phyloP scores from a whole-genome alignment of 2,797 vertebrate species.

The Girardinus metallicus region DNA sequence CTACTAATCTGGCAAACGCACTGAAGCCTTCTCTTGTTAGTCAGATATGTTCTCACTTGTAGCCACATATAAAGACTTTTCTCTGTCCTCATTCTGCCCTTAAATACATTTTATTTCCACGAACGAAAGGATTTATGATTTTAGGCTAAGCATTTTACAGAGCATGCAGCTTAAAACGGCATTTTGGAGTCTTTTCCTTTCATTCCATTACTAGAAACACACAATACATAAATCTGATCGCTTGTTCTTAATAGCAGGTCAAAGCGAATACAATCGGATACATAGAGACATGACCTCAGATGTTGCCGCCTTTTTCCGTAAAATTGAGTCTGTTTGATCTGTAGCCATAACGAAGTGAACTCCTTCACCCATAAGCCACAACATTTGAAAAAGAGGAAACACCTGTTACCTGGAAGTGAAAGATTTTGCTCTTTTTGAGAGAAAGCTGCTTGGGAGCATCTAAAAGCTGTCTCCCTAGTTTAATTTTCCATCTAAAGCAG shows the following conservation, averaged over 20 bases:
- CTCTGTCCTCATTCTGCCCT: slow-evolving; percentile 49
- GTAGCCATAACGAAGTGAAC: slow-evolving; percentile 1
- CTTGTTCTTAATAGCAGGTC: slow-evolving; percentile 32
- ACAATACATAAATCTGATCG: slow-evolving; percentile 29
- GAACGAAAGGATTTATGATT: slow-evolving; percentile 20
- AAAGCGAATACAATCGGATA: slow-evolving; percentile 45
- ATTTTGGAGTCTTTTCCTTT: slow-evolving; percentile 6
- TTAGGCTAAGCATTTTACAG: background rate
- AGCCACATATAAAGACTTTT: slow-evolving; percentile 61
- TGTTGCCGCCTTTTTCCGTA: slow-evolving; percentile 2
- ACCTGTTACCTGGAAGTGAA: slow-evolving; percentile 31
- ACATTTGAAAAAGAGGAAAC: slow-evolving; percentile 13
- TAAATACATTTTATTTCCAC: slow-evolving; percentile 60
- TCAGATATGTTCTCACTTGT: slow-evolving; percentile 55
- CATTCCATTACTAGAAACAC: slow-evolving; percentile 47
- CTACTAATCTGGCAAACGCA: slow-evolving; percentile 65
- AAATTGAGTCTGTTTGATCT: slow-evolving; percentile 28
- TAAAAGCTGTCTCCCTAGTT: background rate
- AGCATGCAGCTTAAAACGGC: background rate
- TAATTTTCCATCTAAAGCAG: background rate
- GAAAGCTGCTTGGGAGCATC: slow-evolving; percentile 3
- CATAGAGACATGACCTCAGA: slow-evolving; percentile 28
- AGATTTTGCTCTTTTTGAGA: slow-evolving; percentile 28
- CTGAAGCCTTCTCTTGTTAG: slow-evolving; percentile 61
- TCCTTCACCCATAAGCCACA: slow-evolving; percentile 7